Evolutionary conservation across 2,113 vertebrate species (phyloP), one percentile per base, ranked within the genome.

Genomic region (Microcebus murinus): DNA sequence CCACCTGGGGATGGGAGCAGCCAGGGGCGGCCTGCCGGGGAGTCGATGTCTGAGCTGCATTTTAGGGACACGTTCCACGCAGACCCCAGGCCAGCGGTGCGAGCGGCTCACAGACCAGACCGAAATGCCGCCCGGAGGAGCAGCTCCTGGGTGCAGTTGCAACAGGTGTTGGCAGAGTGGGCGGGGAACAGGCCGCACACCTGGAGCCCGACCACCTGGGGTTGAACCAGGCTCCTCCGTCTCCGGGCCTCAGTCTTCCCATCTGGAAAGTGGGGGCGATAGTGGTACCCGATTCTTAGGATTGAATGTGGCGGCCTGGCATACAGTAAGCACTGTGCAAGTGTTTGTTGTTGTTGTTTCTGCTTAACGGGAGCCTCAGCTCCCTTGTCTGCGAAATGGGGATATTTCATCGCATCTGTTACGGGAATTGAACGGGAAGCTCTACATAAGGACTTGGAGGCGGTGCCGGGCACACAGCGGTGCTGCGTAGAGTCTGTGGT

Each of bases 201-300:
- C 29, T 2, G 0, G 59, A 34, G 68, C 45, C 39, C 0, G 6
- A 1, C 31, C 4, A 0, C 17, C 83, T n/a, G 42, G 50, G 29
- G 87, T 93, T 45, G 42, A 76, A 27, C n/a, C 10, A 1, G 61
- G 10, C 21, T 74, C 34, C 55, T 70, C 34, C 20, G 25, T 76
- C 45, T 42, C n/a, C 34, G 55, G 85, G 34, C 74, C 36, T 94
- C 3, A 0, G 71, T 63, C 80, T 80, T 52, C n/a, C 31, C 25
- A 4, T 87, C 27, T 21, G 36, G 42, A 76, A 68, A 91, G 61
- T 23, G 29, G 77, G n/a, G 21, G 11, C 1, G 12, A 8, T 23
- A 31, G 6, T 1, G 11, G 42, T 52, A 13, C 68, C 63, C 2
- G 55, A 55, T 4, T n/a, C 34, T 79, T 29, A 13, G 12, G 4